phyloP scores from a whole-genome alignment of 2,888 invertebrate species.

The Catocala nupta region DNA sequence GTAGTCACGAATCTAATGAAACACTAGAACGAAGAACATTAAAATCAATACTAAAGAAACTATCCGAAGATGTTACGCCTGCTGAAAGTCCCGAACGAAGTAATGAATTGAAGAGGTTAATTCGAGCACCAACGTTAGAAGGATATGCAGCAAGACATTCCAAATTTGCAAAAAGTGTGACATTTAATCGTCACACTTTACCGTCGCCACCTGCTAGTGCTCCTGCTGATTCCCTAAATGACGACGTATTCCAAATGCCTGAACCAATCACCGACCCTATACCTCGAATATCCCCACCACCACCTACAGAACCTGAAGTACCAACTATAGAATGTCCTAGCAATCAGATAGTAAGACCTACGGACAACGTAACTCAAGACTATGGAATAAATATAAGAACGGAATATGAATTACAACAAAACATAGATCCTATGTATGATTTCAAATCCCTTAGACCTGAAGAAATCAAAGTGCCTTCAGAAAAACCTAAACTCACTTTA shows the following conservation, averaged over 20 bases:
- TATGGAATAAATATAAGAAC: conserved; percentile 65
- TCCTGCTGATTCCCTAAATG: conserved; percentile 68
- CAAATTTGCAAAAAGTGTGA: conserved; percentile 95
- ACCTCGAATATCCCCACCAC: conserved; percentile 56
- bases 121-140: conserved; percentile 94
- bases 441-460: conserved; percentile 81
- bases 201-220: conserved; percentile 91
- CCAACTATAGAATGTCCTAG: conserved; percentile 50
- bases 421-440: conserved; percentile 70
- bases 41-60: conserved; percentile 94
- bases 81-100: conserved; percentile 80
- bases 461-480: conserved; percentile 85
- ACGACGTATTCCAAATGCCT: conserved; percentile 74
- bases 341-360: conserved; percentile 58
- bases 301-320: conserved; percentile 49
- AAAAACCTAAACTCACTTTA: conserved; percentile 86
- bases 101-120: conserved; percentile 90
- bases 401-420: conserved; percentile 69
- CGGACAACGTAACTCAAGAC: conserved; percentile 54
- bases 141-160: conserved; percentile 96
- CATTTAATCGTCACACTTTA: conserved; percentile 94
- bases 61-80: conserved; percentile 90
- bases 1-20: conserved; percentile 90
- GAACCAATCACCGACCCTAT: conserved; percentile 57
- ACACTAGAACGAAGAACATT: conserved; percentile 93